Base-by-base conservation (phyloP, 2,113 vertebrate genomes). In the Bubo bubo region DNA sequence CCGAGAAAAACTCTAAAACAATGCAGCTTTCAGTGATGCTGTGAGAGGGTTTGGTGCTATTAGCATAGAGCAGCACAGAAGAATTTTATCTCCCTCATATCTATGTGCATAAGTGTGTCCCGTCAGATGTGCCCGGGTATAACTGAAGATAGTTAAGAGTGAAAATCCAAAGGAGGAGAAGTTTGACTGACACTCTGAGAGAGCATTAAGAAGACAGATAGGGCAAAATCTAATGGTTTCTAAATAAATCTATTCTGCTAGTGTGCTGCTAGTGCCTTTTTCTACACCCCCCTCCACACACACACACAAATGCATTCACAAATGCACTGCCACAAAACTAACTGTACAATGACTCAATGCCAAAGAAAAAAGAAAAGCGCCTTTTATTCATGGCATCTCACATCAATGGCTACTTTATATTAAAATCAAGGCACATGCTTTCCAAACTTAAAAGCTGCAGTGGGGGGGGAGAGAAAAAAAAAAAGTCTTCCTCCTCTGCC, bases 351-450 rank as follows among this genome's bases (percentile, higher is more conserved):
- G 95, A 79, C 73, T 35, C 93, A 27, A 16, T 85, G 95, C 95
- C 93, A 72, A 60, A 30, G 64, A 30, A 47, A 35, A 77, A 94
- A 96, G 94, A 96, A 96, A 97, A 96, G 96, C 76, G 35, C 87
- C 86, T 92, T 97, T 97, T 96, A 97, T 95, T 45, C 52, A 5
- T 0, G 32, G 91, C 77, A 86, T 91, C 81, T 53, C 91, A 67
- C 93, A 94, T 96, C 95, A 96, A 96, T 96, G 87, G 93, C 66
- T 37, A 96, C 95, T 96, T 97, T 97, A 91, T 97, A 86, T 95
- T 50, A 90, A 94, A 95, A 96, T 91, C 59, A 58, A 96, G 94
- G 94, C 95, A 96, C 94, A 95, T 93, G 94, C 91, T 95, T 85
- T 75, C 91, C 89, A 79, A 96, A 96, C 87, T 95, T 96, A 77